phyloP scores from a whole-genome alignment of 2,888 invertebrate species.

The Scaeva pyrastri region DNA sequence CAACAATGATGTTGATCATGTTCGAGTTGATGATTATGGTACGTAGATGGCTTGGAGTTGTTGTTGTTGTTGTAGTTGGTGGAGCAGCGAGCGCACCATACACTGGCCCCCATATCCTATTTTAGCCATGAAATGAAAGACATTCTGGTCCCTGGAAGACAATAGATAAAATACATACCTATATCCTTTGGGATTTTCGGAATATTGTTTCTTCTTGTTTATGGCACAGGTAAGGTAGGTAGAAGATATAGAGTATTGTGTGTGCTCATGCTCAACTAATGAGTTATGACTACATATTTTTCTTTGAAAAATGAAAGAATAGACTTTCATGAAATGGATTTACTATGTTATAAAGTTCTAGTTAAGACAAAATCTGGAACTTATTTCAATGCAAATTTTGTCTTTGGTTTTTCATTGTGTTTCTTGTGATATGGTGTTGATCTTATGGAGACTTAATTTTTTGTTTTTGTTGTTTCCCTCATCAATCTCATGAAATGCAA shows the following conservation, averaged over 20 bases:
- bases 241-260: too few species aligned
- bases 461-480: background rate
- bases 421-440: background rate
- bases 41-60: background rate
- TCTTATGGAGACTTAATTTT: background rate
- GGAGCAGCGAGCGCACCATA: background rate
- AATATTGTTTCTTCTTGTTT: slow-evolving; percentile 16
- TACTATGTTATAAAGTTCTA: background rate
- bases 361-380: background rate
- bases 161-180: slow-evolving; percentile 11
- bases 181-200: slow-evolving; percentile 19
- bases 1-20: slow-evolving; percentile 35
- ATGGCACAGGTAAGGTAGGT: background rate
- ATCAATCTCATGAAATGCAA: background rate
- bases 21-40: slow-evolving; percentile 26
- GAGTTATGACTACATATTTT: slow-evolving; percentile 2
- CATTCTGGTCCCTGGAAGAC: slow-evolving; percentile 8
- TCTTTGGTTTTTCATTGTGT: background rate
- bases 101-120: background rate
- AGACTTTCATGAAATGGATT: slow-evolving; percentile 7
- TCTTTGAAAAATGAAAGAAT: background rate
- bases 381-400: background rate
- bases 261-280: slow-evolving; percentile 15
- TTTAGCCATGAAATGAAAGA: slow-evolving; percentile 12
- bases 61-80: too few species aligned